These are phyloP conservation scores for Anoura caudifer DNA, from an alignment of 2,113 vertebrate genomes.

Conservation along the genomic window DNA sequence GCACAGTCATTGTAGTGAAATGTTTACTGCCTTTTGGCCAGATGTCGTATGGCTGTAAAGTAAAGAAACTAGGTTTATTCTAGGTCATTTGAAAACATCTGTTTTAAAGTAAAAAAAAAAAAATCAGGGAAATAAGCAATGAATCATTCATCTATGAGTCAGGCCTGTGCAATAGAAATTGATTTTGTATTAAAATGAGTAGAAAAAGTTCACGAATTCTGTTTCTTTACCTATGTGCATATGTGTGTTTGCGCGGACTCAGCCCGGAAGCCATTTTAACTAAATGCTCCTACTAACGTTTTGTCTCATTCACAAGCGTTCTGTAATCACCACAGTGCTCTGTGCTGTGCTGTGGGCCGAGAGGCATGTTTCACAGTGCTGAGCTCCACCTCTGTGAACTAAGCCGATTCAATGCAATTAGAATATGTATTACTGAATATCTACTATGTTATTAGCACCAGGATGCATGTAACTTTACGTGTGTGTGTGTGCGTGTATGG, in stretches of 20 bases:
- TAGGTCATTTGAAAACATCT: neutral
- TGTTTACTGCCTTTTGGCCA: neutral
- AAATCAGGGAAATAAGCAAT: neutral
- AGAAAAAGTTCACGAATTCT: neutral
- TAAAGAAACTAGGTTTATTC: neutral
- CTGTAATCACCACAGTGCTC: no score
- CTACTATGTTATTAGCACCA: neutral
- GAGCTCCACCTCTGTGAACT: neutral
- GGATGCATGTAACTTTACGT: neutral
- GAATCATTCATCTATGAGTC: neutral
- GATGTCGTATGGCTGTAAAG: neutral
- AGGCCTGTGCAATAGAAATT: neutral
- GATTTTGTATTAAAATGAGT: slow-evolving; percentile 26
- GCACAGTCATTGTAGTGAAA: neutral
- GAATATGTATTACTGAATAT: neutral
- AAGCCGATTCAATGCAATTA: neutral
- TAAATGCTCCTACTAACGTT: neutral
- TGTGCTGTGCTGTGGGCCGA: neutral
- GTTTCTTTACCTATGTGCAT: neutral
- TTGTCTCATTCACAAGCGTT: neutral
- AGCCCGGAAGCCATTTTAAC: neutral
- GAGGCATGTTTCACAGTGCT: neutral
- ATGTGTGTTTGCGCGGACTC: neutral
- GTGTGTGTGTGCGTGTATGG: no score
- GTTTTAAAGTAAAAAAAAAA: slow-evolving; percentile 22